Conservation (phyloP, 2,888 invertebrate species). For the Hybos culiciformis region DNA sequence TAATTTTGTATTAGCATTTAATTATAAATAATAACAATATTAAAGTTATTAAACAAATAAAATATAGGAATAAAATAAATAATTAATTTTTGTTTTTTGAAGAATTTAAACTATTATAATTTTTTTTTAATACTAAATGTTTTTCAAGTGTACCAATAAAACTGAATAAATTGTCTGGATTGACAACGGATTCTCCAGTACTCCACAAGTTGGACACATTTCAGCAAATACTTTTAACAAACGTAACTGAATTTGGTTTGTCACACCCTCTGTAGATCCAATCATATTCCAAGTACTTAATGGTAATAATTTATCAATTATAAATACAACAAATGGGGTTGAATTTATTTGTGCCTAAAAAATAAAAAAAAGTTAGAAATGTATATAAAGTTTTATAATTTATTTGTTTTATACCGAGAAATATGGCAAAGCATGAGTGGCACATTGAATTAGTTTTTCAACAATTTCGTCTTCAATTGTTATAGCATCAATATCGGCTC, state of each 20-base stretch:
- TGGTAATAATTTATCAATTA: constrained; percentile 72
- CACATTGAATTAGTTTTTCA: constrained; percentile 70
- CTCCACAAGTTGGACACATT: constrained; percentile 62
- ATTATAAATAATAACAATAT: neutral
- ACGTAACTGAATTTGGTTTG: constrained; percentile 58
- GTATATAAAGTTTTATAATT: neutral
- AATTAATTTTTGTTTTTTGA: too few relatives aligned
- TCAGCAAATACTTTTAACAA: constrained; percentile 79
- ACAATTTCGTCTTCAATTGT: constrained; percentile 52
- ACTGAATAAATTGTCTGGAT: constrained; percentile 64
- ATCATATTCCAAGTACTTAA: constrained; percentile 52
- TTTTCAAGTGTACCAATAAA: too few relatives aligned
- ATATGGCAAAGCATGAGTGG: constrained; percentile 70
- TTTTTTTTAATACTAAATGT: too few relatives aligned
- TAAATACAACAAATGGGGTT: constrained; percentile 67
- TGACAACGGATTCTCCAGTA: constrained; percentile 56
- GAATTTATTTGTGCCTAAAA: constrained; percentile 72
- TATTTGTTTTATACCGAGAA: constrained; percentile 58
- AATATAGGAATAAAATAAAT: neutral
- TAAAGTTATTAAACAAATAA: constrained; percentile 3
- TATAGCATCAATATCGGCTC: constrained; percentile 41
- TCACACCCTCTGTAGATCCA: constrained; percentile 43
- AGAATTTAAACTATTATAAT: too few relatives aligned
- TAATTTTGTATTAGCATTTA: constrained; percentile 9
- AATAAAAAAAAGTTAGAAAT: constrained; percentile 15